Conservation (phyloP, 2,797 vertebrate species). For the Eulemur rubriventer region DNA sequence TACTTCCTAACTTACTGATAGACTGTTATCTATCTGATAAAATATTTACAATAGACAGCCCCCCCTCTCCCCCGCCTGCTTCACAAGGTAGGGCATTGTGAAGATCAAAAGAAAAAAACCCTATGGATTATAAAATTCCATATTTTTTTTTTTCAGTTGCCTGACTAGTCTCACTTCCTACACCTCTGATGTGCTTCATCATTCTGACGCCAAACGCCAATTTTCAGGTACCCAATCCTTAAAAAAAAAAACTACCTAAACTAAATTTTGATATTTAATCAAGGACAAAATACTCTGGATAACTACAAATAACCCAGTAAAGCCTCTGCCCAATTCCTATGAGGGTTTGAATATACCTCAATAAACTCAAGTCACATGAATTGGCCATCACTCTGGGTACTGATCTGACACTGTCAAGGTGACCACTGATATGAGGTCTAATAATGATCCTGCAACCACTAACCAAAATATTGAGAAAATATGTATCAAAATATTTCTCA, state of each 20-base stretch:
- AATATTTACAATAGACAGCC: background rate
- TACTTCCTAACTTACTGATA: background rate
- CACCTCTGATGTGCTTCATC: background rate
- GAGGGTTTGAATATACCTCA: slow-evolving; percentile 1
- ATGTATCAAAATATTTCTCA: slow-evolving; percentile 1
- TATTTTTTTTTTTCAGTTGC: background rate
- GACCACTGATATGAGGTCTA: background rate
- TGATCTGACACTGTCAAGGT: background rate
- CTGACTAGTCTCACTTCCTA: background rate
- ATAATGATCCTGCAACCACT: background rate
- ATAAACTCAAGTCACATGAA: background rate
- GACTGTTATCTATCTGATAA: background rate
- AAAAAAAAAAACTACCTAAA: background rate
- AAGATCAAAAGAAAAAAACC: slow-evolving; percentile 27
- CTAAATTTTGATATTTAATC: background rate
- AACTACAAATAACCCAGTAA: background rate
- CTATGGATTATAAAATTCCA: background rate
- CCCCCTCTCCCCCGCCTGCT: background rate
- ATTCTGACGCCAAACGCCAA: background rate
- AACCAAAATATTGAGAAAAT: background rate
- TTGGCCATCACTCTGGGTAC: background rate
- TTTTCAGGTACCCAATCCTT: background rate
- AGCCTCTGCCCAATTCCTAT: background rate
- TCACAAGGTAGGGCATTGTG: background rate
- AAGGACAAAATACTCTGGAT: slow-evolving; percentile 2